Conservation (phyloP, 2,888 invertebrate species). For the Alloscopus bannaensis region DNA sequence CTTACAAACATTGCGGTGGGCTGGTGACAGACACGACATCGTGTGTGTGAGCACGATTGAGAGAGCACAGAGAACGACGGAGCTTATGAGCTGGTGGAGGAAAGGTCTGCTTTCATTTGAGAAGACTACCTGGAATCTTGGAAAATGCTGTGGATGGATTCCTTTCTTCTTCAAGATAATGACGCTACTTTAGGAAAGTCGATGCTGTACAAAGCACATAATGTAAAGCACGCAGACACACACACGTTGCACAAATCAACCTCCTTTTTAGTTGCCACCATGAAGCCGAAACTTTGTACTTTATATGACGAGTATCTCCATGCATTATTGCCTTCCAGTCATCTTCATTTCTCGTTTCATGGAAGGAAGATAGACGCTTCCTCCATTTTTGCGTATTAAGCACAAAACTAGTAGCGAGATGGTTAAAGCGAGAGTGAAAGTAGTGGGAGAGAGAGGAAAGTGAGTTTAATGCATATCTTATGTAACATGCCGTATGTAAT, state of each 20-base stretch:
- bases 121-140: neutral
- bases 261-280: slow-evolving; percentile 26
- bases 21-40: slow-evolving; percentile 44
- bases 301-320: slow-evolving; percentile 38
- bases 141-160: slow-evolving; percentile 27
- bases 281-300: slow-evolving; percentile 10
- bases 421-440: too few relatives aligned
- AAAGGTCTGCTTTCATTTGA: too few relatives aligned
- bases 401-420: too few relatives aligned
- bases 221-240: slow-evolving; percentile 7
- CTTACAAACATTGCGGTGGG: slow-evolving; percentile 42
- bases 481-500: slow-evolving; percentile 13
- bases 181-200: slow-evolving; percentile 49
- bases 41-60: too few relatives aligned
- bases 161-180: slow-evolving; percentile 34
- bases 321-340: slow-evolving; percentile 54
- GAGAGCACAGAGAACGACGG: too few relatives aligned
- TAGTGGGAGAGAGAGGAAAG: too few relatives aligned
- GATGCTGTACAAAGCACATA: neutral
- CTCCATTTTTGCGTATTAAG: too few relatives aligned
- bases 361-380: too few relatives aligned
- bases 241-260: slow-evolving; percentile 49
- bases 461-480: slow-evolving; percentile 20
- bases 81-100: too few relatives aligned
- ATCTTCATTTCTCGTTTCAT: slow-evolving; percentile 19